These are phyloP conservation scores for Thyatira batis DNA, from an alignment of 2,888 invertebrate species.

Conservation along the genomic window DNA sequence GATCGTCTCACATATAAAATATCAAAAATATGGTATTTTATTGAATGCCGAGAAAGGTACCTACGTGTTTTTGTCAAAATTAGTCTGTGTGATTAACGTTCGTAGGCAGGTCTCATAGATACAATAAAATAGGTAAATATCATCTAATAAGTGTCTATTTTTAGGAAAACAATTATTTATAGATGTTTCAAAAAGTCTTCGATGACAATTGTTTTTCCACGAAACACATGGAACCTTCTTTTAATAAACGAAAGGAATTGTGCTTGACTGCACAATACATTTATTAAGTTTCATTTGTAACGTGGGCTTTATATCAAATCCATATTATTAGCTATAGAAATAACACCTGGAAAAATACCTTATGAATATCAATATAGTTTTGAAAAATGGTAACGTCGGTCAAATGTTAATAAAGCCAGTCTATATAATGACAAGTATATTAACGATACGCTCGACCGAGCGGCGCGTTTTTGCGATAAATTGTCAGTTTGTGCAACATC, in stretches of 20 bases:
- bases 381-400: constrained; percentile 21
- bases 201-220: neutral
- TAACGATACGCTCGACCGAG: constrained; percentile 39
- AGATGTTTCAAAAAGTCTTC: too few species aligned
- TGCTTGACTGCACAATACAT: constrained; percentile 18
- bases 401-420: constrained; percentile 59
- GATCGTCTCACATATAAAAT: neutral
- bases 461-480: constrained; percentile 37
- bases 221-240: neutral
- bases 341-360: neutral
- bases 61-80: too few species aligned
- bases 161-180: too few species aligned
- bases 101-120: too few species aligned
- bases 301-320: constrained; percentile 11
- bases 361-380: neutral
- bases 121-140: too few species aligned
- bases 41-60: neutral
- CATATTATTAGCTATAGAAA: constrained; percentile 10
- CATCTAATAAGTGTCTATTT: too few species aligned
- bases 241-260: constrained; percentile 18
- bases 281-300: constrained; percentile 19
- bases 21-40: neutral
- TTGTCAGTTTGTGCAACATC: constrained; percentile 30
- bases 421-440: constrained; percentile 51
- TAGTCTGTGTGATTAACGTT: too few species aligned